Conservation (phyloP, 2,888 invertebrate genomes). For the Hofmannophila pseudospretella region DNA sequence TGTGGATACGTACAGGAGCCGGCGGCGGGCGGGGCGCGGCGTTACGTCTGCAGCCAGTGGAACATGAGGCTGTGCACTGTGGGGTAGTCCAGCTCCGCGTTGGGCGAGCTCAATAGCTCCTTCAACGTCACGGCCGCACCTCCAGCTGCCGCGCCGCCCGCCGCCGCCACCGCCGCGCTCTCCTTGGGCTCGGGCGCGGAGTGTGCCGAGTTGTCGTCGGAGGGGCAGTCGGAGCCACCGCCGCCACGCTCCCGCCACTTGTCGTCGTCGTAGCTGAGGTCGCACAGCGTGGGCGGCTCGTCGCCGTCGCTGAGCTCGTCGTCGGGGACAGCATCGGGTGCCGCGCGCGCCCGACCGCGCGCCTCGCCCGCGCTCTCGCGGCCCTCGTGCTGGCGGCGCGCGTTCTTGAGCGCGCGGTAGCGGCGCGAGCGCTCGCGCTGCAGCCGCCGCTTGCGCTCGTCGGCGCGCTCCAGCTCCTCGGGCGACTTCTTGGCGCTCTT, state of each 20-base stretch:
- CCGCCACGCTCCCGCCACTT: conserved; percentile 49
- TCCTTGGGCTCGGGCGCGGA: conserved; percentile 49
- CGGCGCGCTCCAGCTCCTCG: conserved; percentile 65
- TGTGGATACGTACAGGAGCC: no score
- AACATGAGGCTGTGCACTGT: conserved; percentile 74
- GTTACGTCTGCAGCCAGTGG: conserved; percentile 75
- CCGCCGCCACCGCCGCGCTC: conserved; percentile 28
- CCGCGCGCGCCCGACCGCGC: conserved; percentile 28
- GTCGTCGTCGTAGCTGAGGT: conserved; percentile 51
- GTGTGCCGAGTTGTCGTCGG: conserved; percentile 67
- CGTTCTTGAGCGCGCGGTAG: conserved; percentile 66
- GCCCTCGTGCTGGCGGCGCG: conserved; percentile 62
- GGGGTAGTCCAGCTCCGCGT: conserved; percentile 67
- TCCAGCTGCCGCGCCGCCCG: background rate
- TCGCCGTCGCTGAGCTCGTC: conserved; percentile 68
- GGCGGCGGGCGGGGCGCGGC: conserved; percentile 20
- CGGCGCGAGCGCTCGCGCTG: conserved; percentile 65
- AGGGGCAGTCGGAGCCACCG: conserved; percentile 56
- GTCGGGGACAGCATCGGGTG: conserved; percentile 21
- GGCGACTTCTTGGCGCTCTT: conserved; percentile 71
- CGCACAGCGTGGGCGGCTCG: conserved; percentile 67
- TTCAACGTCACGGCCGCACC: conserved; percentile 45
- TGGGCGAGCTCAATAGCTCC: conserved; percentile 63
- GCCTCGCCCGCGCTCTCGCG: conserved; percentile 38
- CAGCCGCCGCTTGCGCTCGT: conserved; percentile 63